phyloP scores from a whole-genome alignment of 2,797 vertebrate genomes.

The Notolabrus celidotus region DNA sequence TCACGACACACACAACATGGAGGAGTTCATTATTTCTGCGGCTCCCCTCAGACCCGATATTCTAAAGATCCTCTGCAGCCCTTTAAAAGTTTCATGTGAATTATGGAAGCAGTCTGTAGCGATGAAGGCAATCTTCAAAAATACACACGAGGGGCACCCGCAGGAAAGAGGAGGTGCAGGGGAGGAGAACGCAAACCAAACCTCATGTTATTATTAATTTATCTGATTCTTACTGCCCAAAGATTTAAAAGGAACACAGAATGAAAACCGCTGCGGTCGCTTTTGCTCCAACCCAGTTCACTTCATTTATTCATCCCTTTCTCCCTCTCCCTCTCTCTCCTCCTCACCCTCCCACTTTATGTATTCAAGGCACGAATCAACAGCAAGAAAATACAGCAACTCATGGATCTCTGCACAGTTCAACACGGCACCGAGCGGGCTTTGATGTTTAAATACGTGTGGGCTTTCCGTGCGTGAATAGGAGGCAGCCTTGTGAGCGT shows the following conservation, averaged over 20 bases:
- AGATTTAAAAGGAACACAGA: conserved; percentile 72
- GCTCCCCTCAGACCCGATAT: conserved; percentile 35
- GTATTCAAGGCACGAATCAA: conserved; percentile 57
- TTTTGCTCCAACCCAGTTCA: conserved; percentile 36
- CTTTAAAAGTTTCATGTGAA: conserved; percentile 66
- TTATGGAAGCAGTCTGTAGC: conserved; percentile 62
- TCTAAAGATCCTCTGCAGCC: conserved; percentile 52
- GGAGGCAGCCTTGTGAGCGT: conserved; percentile 46
- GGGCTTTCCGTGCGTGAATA: conserved; percentile 56
- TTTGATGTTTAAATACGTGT: conserved; percentile 67
- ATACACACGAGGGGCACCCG: conserved; percentile 56
- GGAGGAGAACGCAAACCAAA: conserved; percentile 51
- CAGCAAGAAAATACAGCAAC: conserved; percentile 59
- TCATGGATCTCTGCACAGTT: conserved; percentile 64
- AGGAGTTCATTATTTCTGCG: conserved; percentile 36
- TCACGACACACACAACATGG: conserved; percentile 27
- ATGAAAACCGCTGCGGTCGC: conserved; percentile 49
- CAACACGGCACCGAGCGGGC: conserved; percentile 42
- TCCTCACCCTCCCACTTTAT: conserved; percentile 22
- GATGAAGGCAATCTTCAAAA: conserved; percentile 66
- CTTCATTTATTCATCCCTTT: conserved; percentile 56
- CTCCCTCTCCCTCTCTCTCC: too few species aligned
- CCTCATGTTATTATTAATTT: conserved; percentile 70
- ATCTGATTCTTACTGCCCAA: conserved; percentile 65
- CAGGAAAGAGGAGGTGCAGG: conserved; percentile 43